phyloP scores from a whole-genome alignment of 2,888 invertebrate species.

The Brenthis hecate region DNA sequence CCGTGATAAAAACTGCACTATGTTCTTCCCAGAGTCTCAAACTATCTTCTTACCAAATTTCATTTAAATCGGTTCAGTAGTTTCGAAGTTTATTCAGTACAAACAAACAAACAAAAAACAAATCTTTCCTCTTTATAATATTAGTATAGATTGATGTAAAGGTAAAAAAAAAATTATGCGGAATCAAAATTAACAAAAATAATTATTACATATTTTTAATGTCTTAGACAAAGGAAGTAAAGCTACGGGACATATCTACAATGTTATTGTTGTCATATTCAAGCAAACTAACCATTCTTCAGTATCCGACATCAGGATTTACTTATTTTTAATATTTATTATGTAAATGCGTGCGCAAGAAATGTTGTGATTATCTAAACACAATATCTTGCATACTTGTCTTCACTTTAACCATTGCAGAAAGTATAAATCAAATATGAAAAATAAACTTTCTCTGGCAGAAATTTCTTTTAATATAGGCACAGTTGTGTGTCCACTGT shows the following conservation, averaged over 20 bases:
- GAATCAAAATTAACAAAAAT: too few species aligned
- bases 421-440: conserved; percentile 3
- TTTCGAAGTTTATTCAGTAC: too few species aligned
- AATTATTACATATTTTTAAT: neutral
- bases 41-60: too few species aligned
- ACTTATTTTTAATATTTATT: conserved; percentile 21
- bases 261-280: conserved; percentile 40
- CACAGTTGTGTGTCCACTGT: neutral
- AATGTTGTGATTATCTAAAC: conserved; percentile 7
- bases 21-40: too few species aligned
- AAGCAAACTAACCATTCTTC: conserved; percentile 34
- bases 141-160: too few species aligned
- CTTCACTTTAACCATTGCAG: conserved; percentile 1
- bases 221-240: conserved; percentile 7
- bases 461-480: neutral
- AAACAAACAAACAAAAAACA: too few species aligned
- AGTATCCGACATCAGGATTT: conserved; percentile 4
- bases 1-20: too few species aligned
- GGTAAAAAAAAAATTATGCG: too few species aligned
- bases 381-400: conserved; percentile 5
- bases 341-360: conserved; percentile 6
- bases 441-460: neutral
- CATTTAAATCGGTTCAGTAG: too few species aligned
- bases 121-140: too few species aligned
- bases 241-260: conserved; percentile 8